Percentiles rank a stretch among this genome's conserved stretches.
phyloP scores from a whole-genome alignment of 2,888 invertebrate species.

The Catocala nupta region DNA sequence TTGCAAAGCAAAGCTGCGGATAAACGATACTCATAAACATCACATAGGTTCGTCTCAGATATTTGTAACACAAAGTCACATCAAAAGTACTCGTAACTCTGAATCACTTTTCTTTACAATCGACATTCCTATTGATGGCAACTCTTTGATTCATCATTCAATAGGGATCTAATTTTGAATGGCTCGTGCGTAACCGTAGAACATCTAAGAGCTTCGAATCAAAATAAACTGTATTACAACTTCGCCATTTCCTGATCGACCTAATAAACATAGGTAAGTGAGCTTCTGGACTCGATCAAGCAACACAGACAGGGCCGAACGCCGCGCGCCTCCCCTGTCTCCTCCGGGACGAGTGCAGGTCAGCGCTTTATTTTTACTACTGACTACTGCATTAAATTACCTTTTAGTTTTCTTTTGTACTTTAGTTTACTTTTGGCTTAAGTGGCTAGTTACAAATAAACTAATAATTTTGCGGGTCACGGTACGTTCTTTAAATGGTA shows the following conservation, averaged over 20 bases:
- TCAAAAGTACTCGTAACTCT: conserved; percentile 29
- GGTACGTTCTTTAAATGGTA: too few species aligned
- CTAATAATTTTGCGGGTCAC: too few species aligned
- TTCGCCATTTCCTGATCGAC: conserved; percentile 78
- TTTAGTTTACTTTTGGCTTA: background rate
- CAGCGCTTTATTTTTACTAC: conserved; percentile 74
- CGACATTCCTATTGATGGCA: conserved; percentile 31
- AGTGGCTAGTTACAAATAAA: too few species aligned
- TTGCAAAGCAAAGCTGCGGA: background rate
- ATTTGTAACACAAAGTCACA: conserved; percentile 29
- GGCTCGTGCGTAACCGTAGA: conserved; percentile 38
- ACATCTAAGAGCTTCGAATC: conserved; percentile 53
- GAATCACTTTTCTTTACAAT: conserved; percentile 15
- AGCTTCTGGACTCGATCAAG: conserved; percentile 78
- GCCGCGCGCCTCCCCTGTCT: conserved; percentile 41
- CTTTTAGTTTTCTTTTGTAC: conserved; percentile 4
- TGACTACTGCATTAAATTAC: conserved; percentile 26
- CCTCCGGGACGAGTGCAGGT: conserved; percentile 52
- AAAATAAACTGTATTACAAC: conserved; percentile 73
- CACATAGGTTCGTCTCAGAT: background rate
- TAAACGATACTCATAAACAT: background rate
- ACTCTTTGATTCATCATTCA: conserved; percentile 55
- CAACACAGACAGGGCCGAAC: conserved; percentile 68
- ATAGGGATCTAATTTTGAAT: conserved; percentile 51
- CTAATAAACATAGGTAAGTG: conserved; percentile 74